Evolutionary conservation across 2,797 vertebrate genomes (phyloP).

Genomic region (Anguilla megastoma): DNA sequence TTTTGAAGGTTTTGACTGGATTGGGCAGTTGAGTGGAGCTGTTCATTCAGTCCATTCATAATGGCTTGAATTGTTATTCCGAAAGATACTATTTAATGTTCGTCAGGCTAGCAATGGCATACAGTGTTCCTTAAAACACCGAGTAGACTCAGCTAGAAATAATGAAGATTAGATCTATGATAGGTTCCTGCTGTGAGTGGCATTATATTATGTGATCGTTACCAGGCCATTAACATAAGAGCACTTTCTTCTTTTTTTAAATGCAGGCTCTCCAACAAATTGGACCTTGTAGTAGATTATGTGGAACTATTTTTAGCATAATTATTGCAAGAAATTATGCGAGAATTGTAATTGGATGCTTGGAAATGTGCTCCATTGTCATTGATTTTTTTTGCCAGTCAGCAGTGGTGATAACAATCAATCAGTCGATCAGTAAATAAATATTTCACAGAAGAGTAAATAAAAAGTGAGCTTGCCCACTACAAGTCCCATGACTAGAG

Average conservation of each 20-base stretch:
- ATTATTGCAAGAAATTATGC: neutral
- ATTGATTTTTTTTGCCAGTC: neutral
- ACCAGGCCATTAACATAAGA: neutral
- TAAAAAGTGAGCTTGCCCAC: neutral
- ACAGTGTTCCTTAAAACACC: slow-evolving; percentile 50
- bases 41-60: neutral
- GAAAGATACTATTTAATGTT: slow-evolving; percentile 57
- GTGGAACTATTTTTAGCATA: neutral
- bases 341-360: neutral
- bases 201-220: neutral
- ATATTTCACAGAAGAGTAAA: neutral
- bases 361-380: neutral
- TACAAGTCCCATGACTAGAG: neutral
- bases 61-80: slow-evolving; percentile 47
- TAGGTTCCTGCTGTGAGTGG: neutral
- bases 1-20: neutral
- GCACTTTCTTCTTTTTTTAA: neutral
- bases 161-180: neutral
- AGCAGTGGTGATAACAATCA: neutral
- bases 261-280: neutral
- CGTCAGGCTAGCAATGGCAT: slow-evolving; percentile 53
- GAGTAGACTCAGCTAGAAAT: neutral
- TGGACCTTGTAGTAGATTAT: neutral
- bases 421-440: neutral
- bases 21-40: neutral